Evolutionary conservation across 1,140 invertebrate species (phyloP).

Genomic region (Tenebrio molitor): DNA sequence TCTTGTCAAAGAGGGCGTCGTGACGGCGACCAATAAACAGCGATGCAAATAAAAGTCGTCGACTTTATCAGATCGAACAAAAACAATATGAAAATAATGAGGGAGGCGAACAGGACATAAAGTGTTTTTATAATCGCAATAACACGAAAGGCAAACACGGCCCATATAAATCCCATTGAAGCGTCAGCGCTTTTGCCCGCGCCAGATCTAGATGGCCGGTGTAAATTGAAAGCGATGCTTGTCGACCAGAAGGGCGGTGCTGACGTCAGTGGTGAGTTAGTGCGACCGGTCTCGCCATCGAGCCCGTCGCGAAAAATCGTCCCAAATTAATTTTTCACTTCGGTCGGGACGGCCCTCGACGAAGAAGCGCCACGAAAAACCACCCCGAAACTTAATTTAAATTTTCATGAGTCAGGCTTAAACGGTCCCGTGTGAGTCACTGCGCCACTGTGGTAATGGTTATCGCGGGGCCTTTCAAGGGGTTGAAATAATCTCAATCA

Average conservation of each 20-base stretch:
- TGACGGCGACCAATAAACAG: neutral
- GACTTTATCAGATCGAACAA: constrained; percentile 41
- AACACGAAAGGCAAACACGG: constrained; percentile 52
- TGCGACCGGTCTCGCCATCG: constrained; percentile 51
- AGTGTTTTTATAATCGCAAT: constrained; percentile 53
- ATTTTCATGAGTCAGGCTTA: constrained; percentile 46
- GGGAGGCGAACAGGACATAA: constrained; percentile 42
- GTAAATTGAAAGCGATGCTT: constrained; percentile 54
- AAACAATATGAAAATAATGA: constrained; percentile 52
- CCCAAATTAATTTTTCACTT: constrained; percentile 56
- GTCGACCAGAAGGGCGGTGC: constrained; percentile 52
- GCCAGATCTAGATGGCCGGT: constrained; percentile 46
- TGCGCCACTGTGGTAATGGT: constrained; percentile 29
- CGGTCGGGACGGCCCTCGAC: neutral
- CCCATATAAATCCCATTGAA: constrained; percentile 52
- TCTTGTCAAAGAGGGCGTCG: neutral
- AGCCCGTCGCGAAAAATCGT: constrained; percentile 46
- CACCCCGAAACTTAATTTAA: constrained; percentile 40
- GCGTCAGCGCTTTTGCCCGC: constrained; percentile 50
- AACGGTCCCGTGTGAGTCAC: constrained; percentile 45
- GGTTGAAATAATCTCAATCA: constrained; percentile 46
- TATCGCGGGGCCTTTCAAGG: constrained; percentile 24
- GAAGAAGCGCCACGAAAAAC: constrained; percentile 15
- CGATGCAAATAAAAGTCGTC: constrained; percentile 8
- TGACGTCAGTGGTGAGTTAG: constrained; percentile 54